Conservation (phyloP, 2,797 vertebrate genomes). For the Melanitta fusca region DNA sequence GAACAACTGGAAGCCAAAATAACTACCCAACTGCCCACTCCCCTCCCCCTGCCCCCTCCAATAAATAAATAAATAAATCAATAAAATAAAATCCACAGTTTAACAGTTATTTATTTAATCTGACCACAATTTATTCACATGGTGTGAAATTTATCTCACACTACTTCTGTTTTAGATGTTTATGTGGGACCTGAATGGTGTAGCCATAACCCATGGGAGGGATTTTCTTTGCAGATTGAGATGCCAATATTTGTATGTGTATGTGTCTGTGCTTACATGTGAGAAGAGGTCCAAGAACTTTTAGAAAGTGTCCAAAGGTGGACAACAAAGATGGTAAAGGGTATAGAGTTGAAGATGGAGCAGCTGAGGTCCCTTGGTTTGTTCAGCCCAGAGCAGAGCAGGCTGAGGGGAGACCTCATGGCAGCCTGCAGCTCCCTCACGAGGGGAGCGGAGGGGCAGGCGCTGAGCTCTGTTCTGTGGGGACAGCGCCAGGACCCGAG, state of each 20-base stretch:
- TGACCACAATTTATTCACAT: background rate
- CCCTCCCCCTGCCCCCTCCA: too few relatives aligned
- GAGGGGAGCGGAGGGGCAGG: background rate
- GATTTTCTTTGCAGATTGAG: background rate
- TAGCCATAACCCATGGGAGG: background rate
- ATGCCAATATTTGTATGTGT: background rate
- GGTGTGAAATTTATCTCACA: background rate
- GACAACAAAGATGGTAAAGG: background rate
- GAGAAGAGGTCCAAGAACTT: background rate
- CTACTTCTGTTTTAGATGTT: background rate
- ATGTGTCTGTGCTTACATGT: accelerated
- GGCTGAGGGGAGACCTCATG: background rate
- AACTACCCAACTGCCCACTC: background rate
- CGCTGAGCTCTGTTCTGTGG: background rate
- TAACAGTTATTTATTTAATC: background rate
- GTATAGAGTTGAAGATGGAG: background rate
- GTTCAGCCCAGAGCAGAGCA: background rate
- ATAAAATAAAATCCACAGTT: background rate
- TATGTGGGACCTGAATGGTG: accelerated
- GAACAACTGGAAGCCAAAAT: background rate
- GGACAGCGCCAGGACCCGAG: too few relatives aligned
- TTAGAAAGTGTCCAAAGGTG: background rate
- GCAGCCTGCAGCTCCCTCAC: background rate
- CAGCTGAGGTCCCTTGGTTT: background rate
- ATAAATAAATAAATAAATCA: too few relatives aligned